phyloP scores from a whole-genome alignment of 2,888 invertebrate genomes.

The Drosophila multiciliata region DNA sequence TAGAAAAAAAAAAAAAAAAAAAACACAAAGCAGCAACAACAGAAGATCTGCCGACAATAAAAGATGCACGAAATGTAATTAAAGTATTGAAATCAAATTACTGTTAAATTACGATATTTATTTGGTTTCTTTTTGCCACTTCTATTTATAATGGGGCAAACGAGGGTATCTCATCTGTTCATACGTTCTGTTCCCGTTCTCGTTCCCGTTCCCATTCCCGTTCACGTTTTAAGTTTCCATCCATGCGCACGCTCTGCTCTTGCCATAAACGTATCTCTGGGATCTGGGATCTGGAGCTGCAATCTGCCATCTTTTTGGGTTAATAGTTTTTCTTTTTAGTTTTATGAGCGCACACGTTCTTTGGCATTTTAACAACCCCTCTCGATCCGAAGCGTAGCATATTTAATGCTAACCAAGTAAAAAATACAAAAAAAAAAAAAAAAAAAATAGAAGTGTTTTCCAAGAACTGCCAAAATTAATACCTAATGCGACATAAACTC shows the following conservation, averaged over 20 bases:
- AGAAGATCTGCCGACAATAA: conserved; percentile 9
- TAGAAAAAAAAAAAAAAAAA: conserved; percentile 17
- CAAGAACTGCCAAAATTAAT: not conserved
- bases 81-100: conserved; percentile 80
- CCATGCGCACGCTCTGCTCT: conserved; percentile 17
- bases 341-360: conserved; percentile 17
- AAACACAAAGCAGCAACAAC: not conserved
- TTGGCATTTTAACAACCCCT: conserved; percentile 29
- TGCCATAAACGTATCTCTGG: conserved; percentile 26
- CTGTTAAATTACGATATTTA: conserved; percentile 65
- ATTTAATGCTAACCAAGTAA: not conserved
- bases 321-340: conserved; percentile 26
- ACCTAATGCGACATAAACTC: not conserved
- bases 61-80: conserved; percentile 68
- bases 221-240: conserved; percentile 1
- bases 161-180: conserved; percentile 19
- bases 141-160: conserved; percentile 18
- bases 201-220: not conserved
- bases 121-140: not conserved
- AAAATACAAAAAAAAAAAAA: not conserved
- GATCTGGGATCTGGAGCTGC: conserved; percentile 17
- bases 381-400: conserved; percentile 18
- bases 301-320: conserved; percentile 32
- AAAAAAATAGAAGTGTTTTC: not conserved
- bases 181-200: conserved; percentile 1